These are phyloP conservation scores for Procambarus clarkii DNA, from an alignment of 1,140 invertebrate species.

Conservation along the genomic window DNA sequence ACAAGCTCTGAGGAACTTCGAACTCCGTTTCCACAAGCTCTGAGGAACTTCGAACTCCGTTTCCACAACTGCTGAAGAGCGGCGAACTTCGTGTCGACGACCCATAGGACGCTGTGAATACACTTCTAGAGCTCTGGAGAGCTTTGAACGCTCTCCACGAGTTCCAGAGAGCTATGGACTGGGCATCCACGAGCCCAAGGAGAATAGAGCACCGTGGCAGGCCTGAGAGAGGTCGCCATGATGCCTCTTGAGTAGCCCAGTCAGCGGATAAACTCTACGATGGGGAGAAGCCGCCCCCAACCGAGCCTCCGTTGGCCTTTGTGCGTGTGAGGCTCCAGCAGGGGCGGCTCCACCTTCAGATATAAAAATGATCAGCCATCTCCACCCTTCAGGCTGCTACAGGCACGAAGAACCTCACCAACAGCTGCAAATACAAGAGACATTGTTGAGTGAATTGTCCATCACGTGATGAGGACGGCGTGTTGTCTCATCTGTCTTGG, in stretches of 20 bases:
- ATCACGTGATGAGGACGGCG: no score
- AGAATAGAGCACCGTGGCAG: not conserved
- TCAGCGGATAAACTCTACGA: not conserved
- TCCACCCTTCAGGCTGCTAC: not conserved
- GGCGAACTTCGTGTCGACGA: not conserved
- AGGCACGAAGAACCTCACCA: constrained; percentile 43
- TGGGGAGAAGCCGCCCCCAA: not conserved
- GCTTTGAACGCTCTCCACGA: no score
- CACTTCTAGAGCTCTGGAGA: no score
- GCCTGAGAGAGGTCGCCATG: not conserved
- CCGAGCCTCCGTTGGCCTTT: constrained; percentile 25
- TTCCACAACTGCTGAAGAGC: not conserved
- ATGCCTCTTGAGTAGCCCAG: not conserved
- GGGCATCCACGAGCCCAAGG: not conserved
- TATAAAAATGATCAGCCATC: constrained; percentile 4
- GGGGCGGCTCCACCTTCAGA: constrained; percentile 1
- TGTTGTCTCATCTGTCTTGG: no score
- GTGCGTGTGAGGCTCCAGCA: constrained; percentile 19
- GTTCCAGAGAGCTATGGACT: not conserved
- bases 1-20: not conserved
- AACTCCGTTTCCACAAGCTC: not conserved
- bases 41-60: not conserved
- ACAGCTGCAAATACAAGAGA: constrained; percentile 5
- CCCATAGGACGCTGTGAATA: no score
- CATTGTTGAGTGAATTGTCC: no score